These are phyloP conservation scores for Gymnothorax javanicus DNA, from an alignment of 2,797 vertebrate species.

Conservation along the genomic window DNA sequence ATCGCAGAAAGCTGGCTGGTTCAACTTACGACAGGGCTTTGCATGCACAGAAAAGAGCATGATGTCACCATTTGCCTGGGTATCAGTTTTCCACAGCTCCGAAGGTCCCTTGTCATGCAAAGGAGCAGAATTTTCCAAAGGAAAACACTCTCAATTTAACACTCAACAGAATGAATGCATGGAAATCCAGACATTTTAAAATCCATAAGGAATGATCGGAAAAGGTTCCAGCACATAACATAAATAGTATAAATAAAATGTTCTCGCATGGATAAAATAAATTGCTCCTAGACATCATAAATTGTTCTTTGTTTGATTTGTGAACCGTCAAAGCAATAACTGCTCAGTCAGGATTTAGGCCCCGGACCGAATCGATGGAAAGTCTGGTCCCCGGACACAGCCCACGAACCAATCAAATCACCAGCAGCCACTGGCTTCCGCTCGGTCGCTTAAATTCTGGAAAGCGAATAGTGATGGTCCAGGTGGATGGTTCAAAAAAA, in stretches of 20 bases:
- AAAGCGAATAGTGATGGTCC: neutral
- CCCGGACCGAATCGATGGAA: constrained; percentile 4
- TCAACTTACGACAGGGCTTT: neutral
- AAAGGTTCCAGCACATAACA: constrained; percentile 46
- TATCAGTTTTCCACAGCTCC: neutral
- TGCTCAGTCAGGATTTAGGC: constrained; percentile 28
- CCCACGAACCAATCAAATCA: constrained; percentile 39
- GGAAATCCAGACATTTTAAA: constrained; percentile 44
- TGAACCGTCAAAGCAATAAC: constrained; percentile 4
- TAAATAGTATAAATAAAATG: constrained; percentile 46
- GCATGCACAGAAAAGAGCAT: neutral
- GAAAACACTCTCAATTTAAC: too few relatives aligned
- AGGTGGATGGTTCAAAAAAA: constrained; percentile 21
- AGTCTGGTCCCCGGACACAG: constrained; percentile 31
- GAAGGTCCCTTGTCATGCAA: neutral
- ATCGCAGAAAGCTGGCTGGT: neutral
- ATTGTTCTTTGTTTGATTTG: constrained; percentile 48
- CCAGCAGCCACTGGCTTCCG: neutral
- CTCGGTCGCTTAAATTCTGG: neutral
- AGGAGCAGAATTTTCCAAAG: neutral
- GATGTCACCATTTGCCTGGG: neutral
- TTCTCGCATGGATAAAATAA: constrained; percentile 45
- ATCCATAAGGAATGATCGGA: constrained; percentile 51
- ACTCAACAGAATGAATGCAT: neutral
- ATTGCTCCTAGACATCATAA: neutral